Base-by-base conservation (phyloP, 2,113 vertebrate species). In the Tachysurus fulvidraco region DNA sequence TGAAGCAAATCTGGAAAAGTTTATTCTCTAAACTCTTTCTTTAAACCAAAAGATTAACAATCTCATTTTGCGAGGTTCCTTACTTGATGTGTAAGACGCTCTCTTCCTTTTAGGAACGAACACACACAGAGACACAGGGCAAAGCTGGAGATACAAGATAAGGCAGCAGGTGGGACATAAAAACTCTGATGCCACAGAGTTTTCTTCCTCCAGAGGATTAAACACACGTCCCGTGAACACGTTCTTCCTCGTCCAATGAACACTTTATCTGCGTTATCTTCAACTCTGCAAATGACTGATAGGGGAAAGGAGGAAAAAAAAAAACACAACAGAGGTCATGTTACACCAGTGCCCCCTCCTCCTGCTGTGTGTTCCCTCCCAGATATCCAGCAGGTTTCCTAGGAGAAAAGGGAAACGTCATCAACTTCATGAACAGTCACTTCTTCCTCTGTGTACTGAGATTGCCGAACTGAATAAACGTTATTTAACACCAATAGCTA, bases 261-360 rank as follows among this genome's bases (percentile, higher is more conserved):
- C 67, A 83, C 10, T 36, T 57, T 28, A 84, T 19, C 12, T 81
- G 84, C 86, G n/a, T n/a, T n/a, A 86, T 80, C 80, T 87, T 46
- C 46, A 81, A 84, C 76, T 88, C 85, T 87, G 84, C 54, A 85
- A 88, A 88, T 85, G 80, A 88, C 77, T 76, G 67, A 73, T 69
- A 81, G 64, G 55, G 76, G 6, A 3, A 69, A 36, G 30, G 2
- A 14, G 16, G 36, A 36, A 69, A 8, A 50, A 46, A 14, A 21
- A 62, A 79, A 21, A 55, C 41, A 69, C 62, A 64, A 19, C 82
- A 65, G 88, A 90, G 87, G 89, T 89, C 88, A 87, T 82, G 82
- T 86, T 74, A 81, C 79, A 54, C 25, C 55, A 71, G 30, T 67
- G 74, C 83, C 77, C 78, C 69, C 84, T 81, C 81, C 88, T 82